Evolutionary conservation across 2,888 invertebrate species (phyloP), one percentile per base, ranked within the genome.

Genomic region (Malthinus flaveolus): DNA sequence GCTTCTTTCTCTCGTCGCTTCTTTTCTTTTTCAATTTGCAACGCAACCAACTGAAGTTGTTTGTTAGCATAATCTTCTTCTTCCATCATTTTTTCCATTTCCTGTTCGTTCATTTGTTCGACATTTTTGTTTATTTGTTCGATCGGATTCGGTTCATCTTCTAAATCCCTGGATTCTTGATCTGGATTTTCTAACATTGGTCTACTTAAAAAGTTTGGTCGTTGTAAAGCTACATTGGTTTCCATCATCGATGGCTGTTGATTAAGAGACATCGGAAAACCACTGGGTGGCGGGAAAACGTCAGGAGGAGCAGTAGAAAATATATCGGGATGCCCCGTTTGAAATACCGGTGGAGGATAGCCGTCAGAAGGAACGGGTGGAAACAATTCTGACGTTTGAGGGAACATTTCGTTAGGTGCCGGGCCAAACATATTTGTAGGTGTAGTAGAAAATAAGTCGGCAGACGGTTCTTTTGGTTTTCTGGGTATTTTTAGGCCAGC

Each of bases 51-150:
- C 59, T 83, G 81, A 3, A 83, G 69, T 66, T 83, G 84, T 10
- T 82, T 80, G 32, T 83, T 82, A 0, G 83, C 84, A 42, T 82
- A 84, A 61, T 85, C 85, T 68, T 86, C 85, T 46, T 84, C 84
- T 64, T 85, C 85, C 75, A 85, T 84, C 83, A 85, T 83, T n/a
- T 72, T 71, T 35, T 73, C 74, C 65, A 74, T 72, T 61, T 76
- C 74, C 50, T 73, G 72, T 49, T 73, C 74, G 53, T 80, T 80
- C 78, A 82, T 79, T 61, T 80, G 80, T 31, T 83, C 82, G 0
- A 75, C 59, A 59, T 71, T 74, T 56, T 71, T 70, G 47, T 73
- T 72, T 2, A 73, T 72, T 54, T 80, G 78, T 58, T 75, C 74
- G 31, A 80, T 75, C 51, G 81, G 79, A 52, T 81, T 80, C 0